Conservation (phyloP, 2,888 invertebrate species). For the Furcula furcula region DNA sequence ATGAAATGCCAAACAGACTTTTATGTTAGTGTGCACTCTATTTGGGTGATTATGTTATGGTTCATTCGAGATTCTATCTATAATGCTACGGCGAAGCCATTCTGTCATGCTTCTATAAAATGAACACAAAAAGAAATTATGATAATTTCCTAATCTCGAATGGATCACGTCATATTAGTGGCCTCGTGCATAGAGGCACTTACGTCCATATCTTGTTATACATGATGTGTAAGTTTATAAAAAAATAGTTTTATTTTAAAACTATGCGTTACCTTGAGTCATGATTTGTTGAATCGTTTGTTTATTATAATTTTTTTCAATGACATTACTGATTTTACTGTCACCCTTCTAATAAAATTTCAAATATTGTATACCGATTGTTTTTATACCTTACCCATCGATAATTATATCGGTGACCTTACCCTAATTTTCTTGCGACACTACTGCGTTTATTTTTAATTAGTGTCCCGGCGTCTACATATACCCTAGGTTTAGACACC, state of each 20-base stretch:
- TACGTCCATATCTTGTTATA: conserved; percentile 55
- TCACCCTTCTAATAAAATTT: conserved; percentile 80
- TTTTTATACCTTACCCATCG: no score
- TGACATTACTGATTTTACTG: conserved; percentile 77
- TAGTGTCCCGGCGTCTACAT: no score
- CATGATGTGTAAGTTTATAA: conserved; percentile 68
- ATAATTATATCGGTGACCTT: no score
- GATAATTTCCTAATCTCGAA: conserved; percentile 27
- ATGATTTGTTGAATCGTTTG: conserved; percentile 80
- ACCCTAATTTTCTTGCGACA: no score
- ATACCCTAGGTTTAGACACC: no score
- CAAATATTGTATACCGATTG: conserved; percentile 71
- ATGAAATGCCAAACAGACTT: conserved; percentile 66
- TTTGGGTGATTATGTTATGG: conserved; percentile 49
- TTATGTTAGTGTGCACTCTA: conserved; percentile 47
- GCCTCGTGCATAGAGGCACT: conserved; percentile 8
- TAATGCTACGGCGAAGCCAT: neutral
- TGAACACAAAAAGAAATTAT: neutral
- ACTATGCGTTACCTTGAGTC: conserved; percentile 79
- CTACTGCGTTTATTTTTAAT: no score
- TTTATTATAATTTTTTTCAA: conserved; percentile 77
- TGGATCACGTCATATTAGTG: conserved; percentile 20
- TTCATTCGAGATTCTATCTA: conserved; percentile 40
- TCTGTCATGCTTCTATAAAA: neutral
- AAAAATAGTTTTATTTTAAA: conserved; percentile 73